A percentile compares a stretch with the other conserved stretches of the same genome.
These are phyloP conservation scores for Dromaius novaehollandiae DNA, from an alignment of 2,113 vertebrate genomes.

Conservation along the genomic window DNA sequence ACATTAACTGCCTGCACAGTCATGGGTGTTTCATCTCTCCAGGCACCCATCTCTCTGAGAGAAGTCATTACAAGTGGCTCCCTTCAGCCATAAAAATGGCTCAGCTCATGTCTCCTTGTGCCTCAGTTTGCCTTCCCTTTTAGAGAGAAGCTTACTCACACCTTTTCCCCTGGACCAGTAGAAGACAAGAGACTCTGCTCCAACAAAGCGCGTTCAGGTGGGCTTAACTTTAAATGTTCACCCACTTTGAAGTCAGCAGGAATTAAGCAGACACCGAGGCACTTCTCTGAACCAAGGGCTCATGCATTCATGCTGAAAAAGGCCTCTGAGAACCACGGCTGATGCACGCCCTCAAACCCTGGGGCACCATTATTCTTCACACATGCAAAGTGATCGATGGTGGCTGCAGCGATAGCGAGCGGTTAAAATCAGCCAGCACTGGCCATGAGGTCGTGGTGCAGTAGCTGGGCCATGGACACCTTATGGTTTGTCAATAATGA, in stretches of 20 bases:
- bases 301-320: background rate
- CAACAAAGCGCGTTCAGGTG: background rate
- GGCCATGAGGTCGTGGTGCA: background rate
- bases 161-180: background rate
- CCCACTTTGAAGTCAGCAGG: background rate
- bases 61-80: rapidly evolving
- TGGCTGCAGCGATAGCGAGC: rapidly evolving
- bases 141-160: background rate
- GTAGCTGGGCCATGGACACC: background rate
- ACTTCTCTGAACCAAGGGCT: background rate
- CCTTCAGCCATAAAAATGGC: background rate
- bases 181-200: background rate
- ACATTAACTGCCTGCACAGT: background rate
- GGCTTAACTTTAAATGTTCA: background rate
- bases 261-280: background rate
- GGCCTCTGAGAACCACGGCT: background rate
- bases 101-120: background rate
- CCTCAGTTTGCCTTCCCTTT: background rate
- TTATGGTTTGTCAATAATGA: background rate
- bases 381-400: background rate
- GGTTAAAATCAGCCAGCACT: background rate
- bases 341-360: background rate
- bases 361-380: rapidly evolving
- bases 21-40: background rate
- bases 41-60: background rate